These are phyloP conservation scores for Eriosoma lanigerum DNA, from an alignment of 1,140 invertebrate species.

Conservation along the genomic window DNA sequence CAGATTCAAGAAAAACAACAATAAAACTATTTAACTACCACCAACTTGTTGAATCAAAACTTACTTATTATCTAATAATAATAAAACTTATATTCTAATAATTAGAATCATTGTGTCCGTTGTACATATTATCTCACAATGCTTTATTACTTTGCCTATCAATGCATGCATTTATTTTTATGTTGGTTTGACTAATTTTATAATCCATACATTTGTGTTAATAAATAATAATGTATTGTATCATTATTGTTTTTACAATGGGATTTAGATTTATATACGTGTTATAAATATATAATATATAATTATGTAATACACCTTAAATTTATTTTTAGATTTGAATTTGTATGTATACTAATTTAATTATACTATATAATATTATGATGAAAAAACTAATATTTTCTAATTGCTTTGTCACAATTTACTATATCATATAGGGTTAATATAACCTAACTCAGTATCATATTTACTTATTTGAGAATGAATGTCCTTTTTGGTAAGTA, in stretches of 20 bases:
- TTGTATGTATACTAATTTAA: no score
- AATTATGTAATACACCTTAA: no score
- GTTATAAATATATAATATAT: no score
- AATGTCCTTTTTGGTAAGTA: no score
- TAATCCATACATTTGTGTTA: background rate
- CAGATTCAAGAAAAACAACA: slow-evolving; percentile 48
- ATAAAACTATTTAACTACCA: slow-evolving; percentile 21
- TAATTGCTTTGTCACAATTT: no score
- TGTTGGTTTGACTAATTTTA: slow-evolving; percentile 4
- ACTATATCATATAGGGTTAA: no score
- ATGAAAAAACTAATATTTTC: no score
- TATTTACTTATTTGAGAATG: no score
- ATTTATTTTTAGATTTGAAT: no score
- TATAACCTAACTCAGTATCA: no score
- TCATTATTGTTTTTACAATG: background rate
- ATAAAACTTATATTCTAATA: background rate
- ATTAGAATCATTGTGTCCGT: background rate
- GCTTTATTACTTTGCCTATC: background rate
- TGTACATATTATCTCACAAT: background rate
- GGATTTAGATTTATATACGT: background rate
- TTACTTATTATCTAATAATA: background rate
- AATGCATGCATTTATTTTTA: background rate
- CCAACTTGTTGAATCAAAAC: background rate
- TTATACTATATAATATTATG: no score
- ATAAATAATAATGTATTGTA: background rate